phyloP scores from a whole-genome alignment of 1,140 invertebrate species.

The Formica exsecta region DNA sequence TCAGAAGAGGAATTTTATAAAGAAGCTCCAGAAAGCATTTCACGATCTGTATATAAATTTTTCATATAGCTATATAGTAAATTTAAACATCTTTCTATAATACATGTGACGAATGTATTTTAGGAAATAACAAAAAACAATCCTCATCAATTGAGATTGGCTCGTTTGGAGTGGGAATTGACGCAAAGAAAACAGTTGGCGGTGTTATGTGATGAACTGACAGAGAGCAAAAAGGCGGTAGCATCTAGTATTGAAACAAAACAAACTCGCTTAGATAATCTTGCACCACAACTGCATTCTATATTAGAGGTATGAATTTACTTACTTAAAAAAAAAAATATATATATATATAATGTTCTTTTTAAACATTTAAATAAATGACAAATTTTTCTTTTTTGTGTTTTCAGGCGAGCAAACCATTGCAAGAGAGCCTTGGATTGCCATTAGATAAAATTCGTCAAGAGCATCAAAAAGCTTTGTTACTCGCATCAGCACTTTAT shows the following conservation, averaged over 20 bases:
- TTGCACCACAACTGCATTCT: constrained; percentile 92
- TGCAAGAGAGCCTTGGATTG: constrained; percentile 95
- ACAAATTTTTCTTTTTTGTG: constrained; percentile 41
- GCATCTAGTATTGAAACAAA: constrained; percentile 92
- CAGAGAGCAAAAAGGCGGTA: constrained; percentile 92
- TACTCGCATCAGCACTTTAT: constrained; percentile 94
- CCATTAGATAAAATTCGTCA: constrained; percentile 92
- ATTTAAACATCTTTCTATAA: not conserved
- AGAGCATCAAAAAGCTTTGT: constrained; percentile 91
- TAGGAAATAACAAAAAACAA: constrained; percentile 90
- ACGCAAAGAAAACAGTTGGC: constrained; percentile 95
- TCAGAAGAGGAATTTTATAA: constrained; percentile 94
- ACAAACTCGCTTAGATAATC: constrained; percentile 92
- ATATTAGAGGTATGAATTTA: constrained; percentile 89
- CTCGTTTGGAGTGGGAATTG: constrained; percentile 96
- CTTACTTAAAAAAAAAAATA: not conserved
- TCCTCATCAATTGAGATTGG: constrained; percentile 93
- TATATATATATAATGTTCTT: constrained; percentile 9
- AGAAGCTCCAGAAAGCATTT: constrained; percentile 92
- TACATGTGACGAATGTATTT: constrained; percentile 72
- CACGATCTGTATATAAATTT: constrained; percentile 87
- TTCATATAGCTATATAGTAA: not conserved
- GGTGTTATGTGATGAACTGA: constrained; percentile 91
- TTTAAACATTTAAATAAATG: constrained; percentile 15
- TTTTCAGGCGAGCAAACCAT: constrained; percentile 93